These are phyloP conservation scores for Hyperopisus bebe DNA, from an alignment of 2,113 vertebrate species.

Conservation along the genomic window DNA sequence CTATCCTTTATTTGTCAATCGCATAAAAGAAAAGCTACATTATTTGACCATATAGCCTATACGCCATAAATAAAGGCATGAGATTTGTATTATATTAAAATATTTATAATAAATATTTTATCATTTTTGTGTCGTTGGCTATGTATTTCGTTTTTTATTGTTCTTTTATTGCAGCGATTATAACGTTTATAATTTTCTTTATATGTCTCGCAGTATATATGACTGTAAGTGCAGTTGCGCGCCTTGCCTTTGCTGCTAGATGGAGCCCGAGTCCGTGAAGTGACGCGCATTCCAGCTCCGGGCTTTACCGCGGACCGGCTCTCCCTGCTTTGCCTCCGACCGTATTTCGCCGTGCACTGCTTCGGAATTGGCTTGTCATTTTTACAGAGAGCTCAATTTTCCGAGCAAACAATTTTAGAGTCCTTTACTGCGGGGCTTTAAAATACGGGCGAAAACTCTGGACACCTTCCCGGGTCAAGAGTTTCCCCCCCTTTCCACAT, in stretches of 20 bases:
- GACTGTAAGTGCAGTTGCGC: neutral
- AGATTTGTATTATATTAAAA: neutral
- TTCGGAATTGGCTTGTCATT: slow-evolving; percentile 54
- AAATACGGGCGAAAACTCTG: slow-evolving; percentile 30
- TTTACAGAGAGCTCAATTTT: slow-evolving; percentile 42
- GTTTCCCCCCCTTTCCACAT: slow-evolving; percentile 15
- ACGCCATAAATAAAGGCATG: neutral
- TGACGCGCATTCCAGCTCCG: slow-evolving; percentile 50
- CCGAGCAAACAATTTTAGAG: slow-evolving; percentile 40
- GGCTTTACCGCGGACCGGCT: slow-evolving; percentile 49
- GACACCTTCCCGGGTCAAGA: slow-evolving; percentile 36
- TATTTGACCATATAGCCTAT: neutral
- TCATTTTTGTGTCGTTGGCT: neutral
- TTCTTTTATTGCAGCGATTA: neutral
- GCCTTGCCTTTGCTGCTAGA: slow-evolving; percentile 46
- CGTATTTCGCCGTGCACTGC: slow-evolving; percentile 50
- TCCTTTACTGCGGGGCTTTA: slow-evolving; percentile 22
- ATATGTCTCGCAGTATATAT: neutral
- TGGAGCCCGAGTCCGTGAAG: slow-evolving; percentile 61
- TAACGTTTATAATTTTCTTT: neutral
- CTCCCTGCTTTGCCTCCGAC: slow-evolving; percentile 41
- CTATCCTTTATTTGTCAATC: neutral
- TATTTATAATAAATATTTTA: neutral
- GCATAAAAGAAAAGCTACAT: slow-evolving; percentile 6
- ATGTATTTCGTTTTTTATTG: neutral